Evolutionary conservation across 2,888 invertebrate species (phyloP).

Genomic region (Phyllotreta cruciferae): DNA sequence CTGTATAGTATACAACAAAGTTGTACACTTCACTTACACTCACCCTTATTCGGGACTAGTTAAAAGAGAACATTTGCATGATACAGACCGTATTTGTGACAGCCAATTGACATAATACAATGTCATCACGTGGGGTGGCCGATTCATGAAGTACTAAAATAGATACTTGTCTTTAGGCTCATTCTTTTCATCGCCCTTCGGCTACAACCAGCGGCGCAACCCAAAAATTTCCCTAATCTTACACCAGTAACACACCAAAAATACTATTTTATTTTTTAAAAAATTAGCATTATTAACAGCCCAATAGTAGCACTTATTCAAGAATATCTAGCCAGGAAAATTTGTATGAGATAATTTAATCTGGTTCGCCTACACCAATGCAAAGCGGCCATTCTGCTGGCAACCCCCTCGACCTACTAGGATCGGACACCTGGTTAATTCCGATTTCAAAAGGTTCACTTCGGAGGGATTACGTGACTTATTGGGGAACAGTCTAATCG

Average conservation of each 20-base stretch:
- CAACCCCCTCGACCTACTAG: slow-evolving; percentile 48
- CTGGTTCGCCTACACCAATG: not conserved
- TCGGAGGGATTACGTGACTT: slow-evolving; percentile 22
- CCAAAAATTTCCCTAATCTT: too few relatives aligned
- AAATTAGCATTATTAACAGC: too few relatives aligned
- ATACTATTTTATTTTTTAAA: too few relatives aligned
- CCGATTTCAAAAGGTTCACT: slow-evolving; percentile 28
- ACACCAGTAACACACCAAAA: too few relatives aligned
- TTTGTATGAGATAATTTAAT: not conserved
- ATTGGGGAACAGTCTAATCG: slow-evolving; percentile 14
- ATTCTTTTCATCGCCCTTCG: slow-evolving; percentile 50
- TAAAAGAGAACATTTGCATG: slow-evolving; percentile 58
- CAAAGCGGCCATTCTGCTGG: slow-evolving; percentile 41
- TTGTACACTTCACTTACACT: slow-evolving; percentile 16
- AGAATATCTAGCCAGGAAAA: too few relatives aligned
- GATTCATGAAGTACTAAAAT: slow-evolving; percentile 60
- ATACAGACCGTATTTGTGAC: slow-evolving; percentile 60
- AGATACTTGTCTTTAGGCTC: slow-evolving; percentile 56
- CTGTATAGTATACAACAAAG: too few relatives aligned
- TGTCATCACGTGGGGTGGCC: slow-evolving; percentile 60
- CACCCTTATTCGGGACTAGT: slow-evolving; percentile 50
- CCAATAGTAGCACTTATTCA: too few relatives aligned
- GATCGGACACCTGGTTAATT: slow-evolving; percentile 31
- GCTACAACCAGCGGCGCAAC: slow-evolving; percentile 9
- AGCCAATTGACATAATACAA: slow-evolving; percentile 61